phyloP scores from a whole-genome alignment of 2,797 vertebrate genomes.

The Orestias chungarensis region DNA sequence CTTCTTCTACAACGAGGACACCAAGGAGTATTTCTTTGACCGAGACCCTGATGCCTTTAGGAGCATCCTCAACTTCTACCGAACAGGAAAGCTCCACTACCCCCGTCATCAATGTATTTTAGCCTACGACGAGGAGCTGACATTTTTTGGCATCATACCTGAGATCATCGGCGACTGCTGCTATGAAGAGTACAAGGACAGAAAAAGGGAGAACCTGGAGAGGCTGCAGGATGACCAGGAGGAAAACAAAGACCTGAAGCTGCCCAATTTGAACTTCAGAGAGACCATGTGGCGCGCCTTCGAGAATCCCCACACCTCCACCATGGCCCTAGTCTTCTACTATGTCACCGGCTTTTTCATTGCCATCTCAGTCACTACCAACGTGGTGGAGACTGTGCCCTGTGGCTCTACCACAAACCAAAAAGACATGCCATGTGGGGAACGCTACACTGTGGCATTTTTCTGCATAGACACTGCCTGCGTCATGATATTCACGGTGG shows the following conservation, averaged over 20 bases:
- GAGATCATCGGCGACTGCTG: slow-evolving; percentile 99
- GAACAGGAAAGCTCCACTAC: slow-evolving; percentile 98
- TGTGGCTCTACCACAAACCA: slow-evolving; percentile 88
- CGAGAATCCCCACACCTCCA: slow-evolving; percentile 99
- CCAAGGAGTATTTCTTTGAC: slow-evolving; percentile 98
- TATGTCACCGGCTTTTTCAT: slow-evolving; percentile 99
- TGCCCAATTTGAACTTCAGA: slow-evolving; percentile 90
- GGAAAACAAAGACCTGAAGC: slow-evolving; percentile 91
- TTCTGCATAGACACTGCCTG: slow-evolving; percentile 99
- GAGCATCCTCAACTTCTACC: slow-evolving; percentile 96
- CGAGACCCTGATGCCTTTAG: slow-evolving; percentile 96
- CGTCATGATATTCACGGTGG: slow-evolving; percentile 98
- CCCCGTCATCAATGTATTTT: slow-evolving; percentile 97
- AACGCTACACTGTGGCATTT: slow-evolving; percentile 94
- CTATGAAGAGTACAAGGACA: slow-evolving; percentile 99
- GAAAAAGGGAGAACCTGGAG: slow-evolving; percentile 94
- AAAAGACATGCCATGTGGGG: slow-evolving; percentile 95
- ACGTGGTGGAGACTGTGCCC: slow-evolving; percentile 96
- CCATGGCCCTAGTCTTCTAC: slow-evolving; percentile 98
- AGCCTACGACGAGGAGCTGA: slow-evolving; percentile 95
- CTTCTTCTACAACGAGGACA: slow-evolving; percentile 98
- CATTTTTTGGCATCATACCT: slow-evolving; percentile 96
- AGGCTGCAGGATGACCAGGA: slow-evolving; percentile 95
- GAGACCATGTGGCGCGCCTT: slow-evolving; percentile 99
- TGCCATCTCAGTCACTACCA: slow-evolving; percentile 96